Base-by-base conservation (phyloP, 1,140 invertebrate species). In the Drosophila sechellia region DNA sequence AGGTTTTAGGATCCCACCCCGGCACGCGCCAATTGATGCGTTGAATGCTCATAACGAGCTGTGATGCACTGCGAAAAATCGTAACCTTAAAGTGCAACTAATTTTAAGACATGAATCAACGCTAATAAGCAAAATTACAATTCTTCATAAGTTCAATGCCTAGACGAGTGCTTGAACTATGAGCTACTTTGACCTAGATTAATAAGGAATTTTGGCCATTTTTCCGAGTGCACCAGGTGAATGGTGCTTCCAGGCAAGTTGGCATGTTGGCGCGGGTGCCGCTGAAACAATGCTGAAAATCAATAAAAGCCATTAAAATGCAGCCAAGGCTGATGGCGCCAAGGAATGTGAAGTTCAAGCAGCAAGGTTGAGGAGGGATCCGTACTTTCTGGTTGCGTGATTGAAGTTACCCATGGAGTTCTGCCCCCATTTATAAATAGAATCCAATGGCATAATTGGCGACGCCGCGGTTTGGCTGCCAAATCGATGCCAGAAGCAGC, bases 281-380 rank as follows among this genome's bases (percentile, higher is more conserved):
- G 65, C 42, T 70, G 64, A 75, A 64, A 69, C 70, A 76, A 75
- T 65, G 50, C 75, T 66, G 46, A 84, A 89, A 89, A 89, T 89
- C 84, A 84, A 89, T 89, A 89, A 80, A 80, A 76, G 43, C 79
- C 84, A 89, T 89, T 84, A 89, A 89, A 89, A 89, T 89, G 84
- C 84, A 89, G 77, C 57, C 58, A 73, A 78, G 42, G 42, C 77
- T 80, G 63, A 31, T 40, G 72, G 72, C 65, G 35, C 46, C 49
- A 17, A 64, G 65, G 77, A 89, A 89, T 89, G 84, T 78, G 76
- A 89, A 89, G 84, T 89, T 89, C 84, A 89, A 84, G 84, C 72
- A 68, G 60, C 85, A 89, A 89, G 84, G 84, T 54, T 65, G 27
- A 8, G 20, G 8, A 40, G 72, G 54, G 22, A 34, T 50, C 27